phyloP scores from a whole-genome alignment of 2,113 vertebrate genomes.

The Sander lucioperca region DNA sequence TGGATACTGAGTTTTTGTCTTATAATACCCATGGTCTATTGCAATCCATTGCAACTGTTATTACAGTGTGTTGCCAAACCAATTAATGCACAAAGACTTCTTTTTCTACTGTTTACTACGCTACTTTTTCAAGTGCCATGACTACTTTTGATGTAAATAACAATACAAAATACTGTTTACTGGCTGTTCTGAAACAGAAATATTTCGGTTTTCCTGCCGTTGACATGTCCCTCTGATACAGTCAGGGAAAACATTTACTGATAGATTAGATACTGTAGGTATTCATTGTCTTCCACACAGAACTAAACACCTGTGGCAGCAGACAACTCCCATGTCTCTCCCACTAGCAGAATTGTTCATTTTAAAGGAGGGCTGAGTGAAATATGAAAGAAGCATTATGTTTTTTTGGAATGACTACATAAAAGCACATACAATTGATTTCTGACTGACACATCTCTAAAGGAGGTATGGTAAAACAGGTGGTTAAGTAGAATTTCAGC shows the following conservation, averaged over 20 bases:
- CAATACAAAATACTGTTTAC: conserved; percentile 17
- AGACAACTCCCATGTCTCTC: not conserved
- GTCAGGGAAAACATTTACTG: not conserved
- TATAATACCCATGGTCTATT: conserved; percentile 28
- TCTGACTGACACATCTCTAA: not conserved
- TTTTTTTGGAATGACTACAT: conserved; percentile 5
- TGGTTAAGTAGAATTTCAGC: not conserved
- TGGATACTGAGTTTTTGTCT: conserved; percentile 9
- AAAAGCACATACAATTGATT: conserved; percentile 1
- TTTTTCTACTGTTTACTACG: conserved; percentile 30
- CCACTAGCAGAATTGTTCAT: not conserved
- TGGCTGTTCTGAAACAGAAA: conserved; percentile 12
- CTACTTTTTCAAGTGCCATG: conserved; percentile 5
- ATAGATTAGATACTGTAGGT: no score
- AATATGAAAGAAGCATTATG: not conserved
- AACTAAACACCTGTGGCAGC: not conserved
- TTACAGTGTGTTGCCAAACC: conserved; percentile 61
- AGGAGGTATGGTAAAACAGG: conserved; percentile 2
- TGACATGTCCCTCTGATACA: conserved; percentile 2
- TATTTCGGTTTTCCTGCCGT: no score
- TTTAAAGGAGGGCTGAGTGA: not conserved
- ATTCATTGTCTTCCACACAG: not conserved
- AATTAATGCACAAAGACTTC: conserved; percentile 36
- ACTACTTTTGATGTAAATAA: conserved; percentile 22
- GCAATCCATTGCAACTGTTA: conserved; percentile 50